These are phyloP conservation scores for Synanthedon formicaeformis DNA, from an alignment of 2,888 invertebrate genomes.

Conservation along the genomic window DNA sequence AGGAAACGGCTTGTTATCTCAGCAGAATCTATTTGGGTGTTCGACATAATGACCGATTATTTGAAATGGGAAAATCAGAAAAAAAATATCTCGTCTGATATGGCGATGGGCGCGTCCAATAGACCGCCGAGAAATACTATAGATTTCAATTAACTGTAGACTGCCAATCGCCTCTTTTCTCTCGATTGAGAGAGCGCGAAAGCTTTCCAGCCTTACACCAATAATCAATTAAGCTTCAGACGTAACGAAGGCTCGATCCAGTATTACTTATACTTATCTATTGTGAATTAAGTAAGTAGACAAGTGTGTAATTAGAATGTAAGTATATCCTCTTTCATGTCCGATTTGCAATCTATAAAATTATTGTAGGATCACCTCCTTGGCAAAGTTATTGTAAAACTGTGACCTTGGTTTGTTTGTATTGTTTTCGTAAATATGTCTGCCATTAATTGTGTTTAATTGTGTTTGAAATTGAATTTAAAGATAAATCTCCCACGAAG, in stretches of 20 bases:
- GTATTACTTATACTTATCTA: too few species aligned
- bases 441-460: too few species aligned
- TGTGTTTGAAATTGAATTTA: too few species aligned
- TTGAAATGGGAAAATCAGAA: conserved; percentile 28
- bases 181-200: neutral
- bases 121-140: conserved; percentile 7
- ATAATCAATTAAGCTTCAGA: neutral
- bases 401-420: too few species aligned
- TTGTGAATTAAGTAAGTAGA: too few species aligned
- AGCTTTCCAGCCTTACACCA: neutral
- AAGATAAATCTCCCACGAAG: too few species aligned
- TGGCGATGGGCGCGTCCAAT: conserved; percentile 10
- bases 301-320: too few species aligned
- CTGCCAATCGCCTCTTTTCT: conserved; percentile 9
- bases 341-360: too few species aligned
- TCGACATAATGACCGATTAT: conserved; percentile 46
- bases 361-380: too few species aligned
- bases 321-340: too few species aligned
- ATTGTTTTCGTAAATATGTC: too few species aligned
- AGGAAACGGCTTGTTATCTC: conserved; percentile 31
- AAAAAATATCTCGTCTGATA: conserved; percentile 33
- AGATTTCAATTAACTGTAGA: conserved; percentile 22
- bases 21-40: conserved; percentile 23
- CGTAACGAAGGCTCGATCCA: neutral
- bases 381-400: too few species aligned